These are phyloP conservation scores for Anarrhichthys ocellatus DNA, from an alignment of 2,113 vertebrate genomes.

Conservation along the genomic window DNA sequence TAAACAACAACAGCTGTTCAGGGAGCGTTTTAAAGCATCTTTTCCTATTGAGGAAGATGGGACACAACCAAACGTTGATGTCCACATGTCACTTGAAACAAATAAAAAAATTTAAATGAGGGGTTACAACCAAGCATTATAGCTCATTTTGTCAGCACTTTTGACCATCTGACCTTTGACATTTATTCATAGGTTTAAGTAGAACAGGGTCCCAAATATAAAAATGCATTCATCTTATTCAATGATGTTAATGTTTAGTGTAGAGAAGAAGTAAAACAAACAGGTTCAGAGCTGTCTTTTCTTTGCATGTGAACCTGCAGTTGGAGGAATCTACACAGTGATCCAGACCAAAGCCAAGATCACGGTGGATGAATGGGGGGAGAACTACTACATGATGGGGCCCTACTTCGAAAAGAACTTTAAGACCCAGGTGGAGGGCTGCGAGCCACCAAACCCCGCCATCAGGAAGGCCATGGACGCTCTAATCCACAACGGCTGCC, in stretches of 20 bases:
- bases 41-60: too few relatives aligned
- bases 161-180: not conserved
- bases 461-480: slow-evolving; percentile 89
- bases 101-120: not conserved
- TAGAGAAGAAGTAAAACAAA: not conserved
- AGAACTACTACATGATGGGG: slow-evolving; percentile 95
- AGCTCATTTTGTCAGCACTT: not conserved
- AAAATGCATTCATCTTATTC: not conserved
- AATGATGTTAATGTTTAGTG: not conserved
- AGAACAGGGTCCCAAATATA: not conserved
- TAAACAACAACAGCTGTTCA: not conserved
- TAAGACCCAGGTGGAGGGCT: slow-evolving; percentile 94
- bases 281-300: not conserved
- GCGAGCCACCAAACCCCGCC: slow-evolving; percentile 84
- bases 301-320: slow-evolving; percentile 73
- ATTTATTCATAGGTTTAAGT: not conserved
- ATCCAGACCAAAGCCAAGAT: slow-evolving; percentile 98
- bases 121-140: not conserved
- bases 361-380: slow-evolving; percentile 95
- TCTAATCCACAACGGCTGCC: slow-evolving; percentile 89
- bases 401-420: slow-evolving; percentile 96
- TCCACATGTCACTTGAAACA: not conserved
- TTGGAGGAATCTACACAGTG: slow-evolving; percentile 98
- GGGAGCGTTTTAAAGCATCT: too few relatives aligned
- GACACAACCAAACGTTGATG: not conserved